Conservation (phyloP, 2,797 vertebrate genomes). For the Crypturellus tataupa region DNA sequence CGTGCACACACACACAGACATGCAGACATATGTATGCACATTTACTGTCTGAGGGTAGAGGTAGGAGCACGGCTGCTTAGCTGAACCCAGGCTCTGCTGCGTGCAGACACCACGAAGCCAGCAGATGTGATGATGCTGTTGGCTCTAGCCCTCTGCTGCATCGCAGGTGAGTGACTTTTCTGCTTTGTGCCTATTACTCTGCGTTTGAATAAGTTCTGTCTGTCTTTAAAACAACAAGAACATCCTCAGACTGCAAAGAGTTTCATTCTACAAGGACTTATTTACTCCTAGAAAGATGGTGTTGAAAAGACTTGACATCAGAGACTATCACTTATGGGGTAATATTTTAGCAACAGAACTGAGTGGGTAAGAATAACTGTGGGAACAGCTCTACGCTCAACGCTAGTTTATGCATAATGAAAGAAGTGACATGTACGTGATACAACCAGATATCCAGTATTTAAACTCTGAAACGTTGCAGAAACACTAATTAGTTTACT, state of each 20-base stretch:
- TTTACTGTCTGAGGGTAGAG: not conserved
- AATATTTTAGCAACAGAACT: slow-evolving; percentile 79
- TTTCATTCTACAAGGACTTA: slow-evolving; percentile 73
- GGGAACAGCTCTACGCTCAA: slow-evolving; percentile 71
- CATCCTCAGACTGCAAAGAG: slow-evolving; percentile 59
- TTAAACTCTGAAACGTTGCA: slow-evolving; percentile 63
- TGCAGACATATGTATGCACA: not conserved
- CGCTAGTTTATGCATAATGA: slow-evolving; percentile 74
- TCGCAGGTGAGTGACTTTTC: slow-evolving; percentile 43
- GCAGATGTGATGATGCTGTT: not conserved
- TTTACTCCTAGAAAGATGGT: slow-evolving; percentile 76
- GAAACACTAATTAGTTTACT: slow-evolving; percentile 43
- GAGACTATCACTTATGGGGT: slow-evolving; percentile 78
- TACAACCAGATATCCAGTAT: slow-evolving; percentile 61
- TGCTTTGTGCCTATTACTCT: slow-evolving; percentile 9
- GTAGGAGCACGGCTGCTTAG: not conserved
- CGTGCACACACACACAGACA: not conserved
- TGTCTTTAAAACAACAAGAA: slow-evolving; percentile 35
- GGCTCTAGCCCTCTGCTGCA: slow-evolving; percentile 26
- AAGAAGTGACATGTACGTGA: slow-evolving; percentile 71
- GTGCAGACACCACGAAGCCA: not conserved
- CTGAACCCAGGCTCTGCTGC: not conserved
- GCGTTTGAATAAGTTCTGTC: not conserved
- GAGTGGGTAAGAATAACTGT: slow-evolving; percentile 78
- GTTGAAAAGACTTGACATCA: slow-evolving; percentile 79